Evolutionary conservation across 2,888 invertebrate species (phyloP).

Genomic region (Xanthorhoe spadicearia): DNA sequence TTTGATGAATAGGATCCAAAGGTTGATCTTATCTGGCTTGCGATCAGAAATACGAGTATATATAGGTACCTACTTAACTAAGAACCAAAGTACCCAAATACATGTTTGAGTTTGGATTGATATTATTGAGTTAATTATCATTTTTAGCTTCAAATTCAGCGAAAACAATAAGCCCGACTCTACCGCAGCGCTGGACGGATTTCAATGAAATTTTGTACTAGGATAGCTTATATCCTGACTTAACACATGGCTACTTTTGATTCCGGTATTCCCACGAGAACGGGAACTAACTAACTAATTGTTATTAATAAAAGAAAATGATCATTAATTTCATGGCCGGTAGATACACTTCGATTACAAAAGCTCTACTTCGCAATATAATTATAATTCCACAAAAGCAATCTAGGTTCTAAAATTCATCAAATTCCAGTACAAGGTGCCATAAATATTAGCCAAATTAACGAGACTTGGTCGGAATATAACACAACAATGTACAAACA

Average conservation of each 20-base stretch:
- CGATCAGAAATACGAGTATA: slow-evolving; percentile 30
- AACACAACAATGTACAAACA: neutral
- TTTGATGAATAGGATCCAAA: slow-evolving; percentile 18
- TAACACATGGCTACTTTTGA: no score
- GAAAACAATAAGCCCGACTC: no score
- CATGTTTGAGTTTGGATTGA: slow-evolving; percentile 5
- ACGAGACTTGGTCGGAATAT: slow-evolving; percentile 6
- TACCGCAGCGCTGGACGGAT: no score
- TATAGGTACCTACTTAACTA: no score
- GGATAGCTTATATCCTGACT: no score
- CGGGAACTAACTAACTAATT: no score
- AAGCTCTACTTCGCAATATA: slow-evolving; percentile 8
- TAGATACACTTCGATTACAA: neutral
- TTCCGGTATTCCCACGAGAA: no score
- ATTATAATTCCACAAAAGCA: neutral
- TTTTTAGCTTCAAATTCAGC: no score
- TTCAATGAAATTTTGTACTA: no score
- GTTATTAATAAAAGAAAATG: no score
- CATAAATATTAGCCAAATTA: slow-evolving; percentile 15
- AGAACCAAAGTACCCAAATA: slow-evolving; percentile 11
- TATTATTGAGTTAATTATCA: neutral
- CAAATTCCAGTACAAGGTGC: slow-evolving; percentile 9
- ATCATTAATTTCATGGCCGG: neutral
- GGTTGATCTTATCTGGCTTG: slow-evolving; percentile 17
- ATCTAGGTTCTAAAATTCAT: slow-evolving; percentile 1